Conservation (phyloP, 2,888 invertebrate species). For the Gerris lacustris region DNA sequence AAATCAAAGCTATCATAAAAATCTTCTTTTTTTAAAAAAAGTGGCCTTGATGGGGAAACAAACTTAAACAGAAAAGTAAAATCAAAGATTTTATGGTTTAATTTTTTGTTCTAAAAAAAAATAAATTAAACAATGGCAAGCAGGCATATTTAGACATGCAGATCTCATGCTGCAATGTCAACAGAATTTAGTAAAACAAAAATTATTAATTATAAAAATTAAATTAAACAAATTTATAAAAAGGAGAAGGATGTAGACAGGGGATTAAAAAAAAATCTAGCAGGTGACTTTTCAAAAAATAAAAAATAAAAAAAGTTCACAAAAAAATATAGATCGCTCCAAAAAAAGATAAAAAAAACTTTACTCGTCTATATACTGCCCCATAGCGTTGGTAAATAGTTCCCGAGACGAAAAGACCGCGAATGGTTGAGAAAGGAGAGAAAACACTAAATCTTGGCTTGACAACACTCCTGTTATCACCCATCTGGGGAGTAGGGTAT, state of each 20-base stretch:
- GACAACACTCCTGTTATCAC: slow-evolving; percentile 4
- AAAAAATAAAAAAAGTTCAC: slow-evolving; percentile 9
- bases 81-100: neutral
- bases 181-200: slow-evolving; percentile 2
- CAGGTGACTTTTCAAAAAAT: slow-evolving; percentile 3
- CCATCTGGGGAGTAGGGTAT: neutral
- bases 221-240: slow-evolving; percentile 6
- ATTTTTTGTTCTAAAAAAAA: neutral
- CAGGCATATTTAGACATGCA: slow-evolving; percentile 17
- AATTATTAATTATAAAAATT: slow-evolving; percentile 10
- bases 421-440: neutral
- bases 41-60: slow-evolving; percentile 27
- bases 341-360: slow-evolving; percentile 13
- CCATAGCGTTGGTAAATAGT: slow-evolving; percentile 42
- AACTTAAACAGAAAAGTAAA: slow-evolving; percentile 14
- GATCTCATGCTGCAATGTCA: slow-evolving; percentile 21
- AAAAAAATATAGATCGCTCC: slow-evolving; percentile 48
- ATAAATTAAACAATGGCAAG: slow-evolving; percentile 1
- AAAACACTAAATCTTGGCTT: neutral
- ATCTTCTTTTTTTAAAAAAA: too few species aligned
- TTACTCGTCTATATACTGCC: slow-evolving; percentile 38
- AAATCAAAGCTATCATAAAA: too few species aligned
- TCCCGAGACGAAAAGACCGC: neutral
- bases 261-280: slow-evolving; percentile 10
- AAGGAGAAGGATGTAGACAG: neutral